phyloP scores from a whole-genome alignment of 1,140 invertebrate species.

The Stegodyphus dumicola region DNA sequence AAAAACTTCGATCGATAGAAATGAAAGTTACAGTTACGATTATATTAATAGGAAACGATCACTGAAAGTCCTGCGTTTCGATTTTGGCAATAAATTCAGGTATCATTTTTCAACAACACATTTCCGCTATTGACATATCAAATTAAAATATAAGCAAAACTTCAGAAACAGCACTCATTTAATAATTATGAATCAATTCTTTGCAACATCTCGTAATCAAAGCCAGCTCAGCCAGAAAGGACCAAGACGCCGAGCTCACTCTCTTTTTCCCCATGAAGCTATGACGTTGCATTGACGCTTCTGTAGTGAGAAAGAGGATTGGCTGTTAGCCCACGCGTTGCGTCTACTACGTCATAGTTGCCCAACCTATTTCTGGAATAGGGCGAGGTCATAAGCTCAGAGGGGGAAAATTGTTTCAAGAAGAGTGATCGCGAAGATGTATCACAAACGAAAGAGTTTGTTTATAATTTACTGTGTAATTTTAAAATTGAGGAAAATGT shows the following conservation, averaged over 20 bases:
- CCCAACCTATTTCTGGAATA: background rate
- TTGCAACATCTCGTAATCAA: background rate
- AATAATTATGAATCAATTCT: too few species aligned
- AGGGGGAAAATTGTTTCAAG: background rate
- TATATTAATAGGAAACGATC: background rate
- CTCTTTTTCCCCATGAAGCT: background rate
- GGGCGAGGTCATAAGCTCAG: background rate
- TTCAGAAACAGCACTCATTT: too few species aligned
- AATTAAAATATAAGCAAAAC: too few species aligned
- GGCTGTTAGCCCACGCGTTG: slow-evolving; percentile 27
- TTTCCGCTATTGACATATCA: too few species aligned
- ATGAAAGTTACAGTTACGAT: slow-evolving; percentile 27
- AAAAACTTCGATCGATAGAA: slow-evolving; percentile 27
- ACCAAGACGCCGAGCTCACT: background rate
- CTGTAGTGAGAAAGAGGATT: slow-evolving; percentile 10
- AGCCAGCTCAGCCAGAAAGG: background rate
- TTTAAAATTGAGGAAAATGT: too few species aligned
- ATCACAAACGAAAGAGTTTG: too few species aligned
- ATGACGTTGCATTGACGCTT: slow-evolving; percentile 39
- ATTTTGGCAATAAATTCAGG: too few species aligned
- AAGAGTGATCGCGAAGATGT: too few species aligned
- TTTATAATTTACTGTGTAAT: too few species aligned
- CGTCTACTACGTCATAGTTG: slow-evolving; percentile 24
- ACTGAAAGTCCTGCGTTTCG: too few species aligned
- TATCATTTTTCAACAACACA: too few species aligned